Base-by-base conservation (phyloP, 2,797 vertebrate genomes). In the Microctenopoma lineatum region DNA sequence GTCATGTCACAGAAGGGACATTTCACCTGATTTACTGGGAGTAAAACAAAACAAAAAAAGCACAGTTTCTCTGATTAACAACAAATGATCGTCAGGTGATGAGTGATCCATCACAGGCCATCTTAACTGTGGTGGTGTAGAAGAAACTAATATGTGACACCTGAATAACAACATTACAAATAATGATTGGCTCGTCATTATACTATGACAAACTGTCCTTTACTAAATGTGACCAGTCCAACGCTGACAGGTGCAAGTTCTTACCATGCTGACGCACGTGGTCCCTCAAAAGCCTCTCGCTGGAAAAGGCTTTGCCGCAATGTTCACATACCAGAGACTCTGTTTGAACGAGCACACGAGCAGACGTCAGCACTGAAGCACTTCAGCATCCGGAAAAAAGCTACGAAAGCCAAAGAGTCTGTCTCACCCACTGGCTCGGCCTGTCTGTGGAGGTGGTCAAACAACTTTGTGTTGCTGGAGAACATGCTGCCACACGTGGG, bases 401-500 rank as follows among this genome's bases (percentile, higher is more conserved):
- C 0, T 21, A n/a, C 14, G 2, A 7, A 18, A 18, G 13, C 1
- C 7, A 13, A 63, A 45, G 3, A 2, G 5, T 25, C 12, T 3
- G 7, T 52, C 80, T 88, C 51, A 93, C 92, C 91, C 7, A 93
- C 85, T 34, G 94, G 91, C 77, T 91, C 91, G 2, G 92, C 83
- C 82, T 95, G 92, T 48, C 91, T 89, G 75, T 94, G 92, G 59
- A 92, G 87, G 68, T 94, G 93, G 81, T 94, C 89, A 16, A 95
- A 95, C 81, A 93, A 59, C 77, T 94, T 91, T 0, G 92, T 95
- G 84, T 89, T 95, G 87, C 85, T 94, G 82, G 93, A 94, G 84
- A 94, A 94, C 92, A 94, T 94, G 87, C 89, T 91, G 75, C 93
- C 90, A n/a, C 92, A 93, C 6, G 92, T 79, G 7, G 94, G 93